These are phyloP conservation scores for Anguilla obscura DNA, from an alignment of 2,797 vertebrate species.

Conservation along the genomic window DNA sequence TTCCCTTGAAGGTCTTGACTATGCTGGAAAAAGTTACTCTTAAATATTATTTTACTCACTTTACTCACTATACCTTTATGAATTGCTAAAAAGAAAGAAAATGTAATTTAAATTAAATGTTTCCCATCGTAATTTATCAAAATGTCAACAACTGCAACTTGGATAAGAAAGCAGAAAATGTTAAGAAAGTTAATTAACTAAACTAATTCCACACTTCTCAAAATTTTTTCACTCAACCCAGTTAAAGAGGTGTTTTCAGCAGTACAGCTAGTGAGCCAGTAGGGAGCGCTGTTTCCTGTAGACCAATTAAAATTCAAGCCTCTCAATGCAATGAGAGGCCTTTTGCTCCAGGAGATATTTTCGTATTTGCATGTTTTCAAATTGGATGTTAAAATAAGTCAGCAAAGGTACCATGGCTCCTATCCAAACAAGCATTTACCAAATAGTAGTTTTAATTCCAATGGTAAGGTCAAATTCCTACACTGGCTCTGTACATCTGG, in stretches of 20 bases:
- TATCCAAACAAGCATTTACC: not conserved
- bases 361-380: not conserved
- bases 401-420: not conserved
- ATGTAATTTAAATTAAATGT: not conserved
- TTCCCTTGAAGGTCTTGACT: too few relatives aligned
- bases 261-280: not conserved
- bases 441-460: not conserved
- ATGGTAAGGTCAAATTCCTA: not conserved
- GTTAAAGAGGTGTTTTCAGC: not conserved
- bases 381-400: not conserved
- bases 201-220: not conserved
- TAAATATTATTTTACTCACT: not conserved
- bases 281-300: not conserved
- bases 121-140: not conserved
- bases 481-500: not conserved
- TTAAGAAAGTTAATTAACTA: not conserved
- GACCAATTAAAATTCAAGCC: not conserved
- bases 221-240: not conserved
- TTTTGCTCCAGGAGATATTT: not conserved
- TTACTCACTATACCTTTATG: not conserved
- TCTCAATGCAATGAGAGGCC: not conserved
- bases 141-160: not conserved
- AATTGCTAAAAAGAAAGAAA: not conserved
- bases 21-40: too few relatives aligned
- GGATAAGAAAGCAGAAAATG: not conserved